Evolutionary conservation across 2,888 invertebrate species (phyloP).

Genomic region (Aleiodes leptofemur): DNA sequence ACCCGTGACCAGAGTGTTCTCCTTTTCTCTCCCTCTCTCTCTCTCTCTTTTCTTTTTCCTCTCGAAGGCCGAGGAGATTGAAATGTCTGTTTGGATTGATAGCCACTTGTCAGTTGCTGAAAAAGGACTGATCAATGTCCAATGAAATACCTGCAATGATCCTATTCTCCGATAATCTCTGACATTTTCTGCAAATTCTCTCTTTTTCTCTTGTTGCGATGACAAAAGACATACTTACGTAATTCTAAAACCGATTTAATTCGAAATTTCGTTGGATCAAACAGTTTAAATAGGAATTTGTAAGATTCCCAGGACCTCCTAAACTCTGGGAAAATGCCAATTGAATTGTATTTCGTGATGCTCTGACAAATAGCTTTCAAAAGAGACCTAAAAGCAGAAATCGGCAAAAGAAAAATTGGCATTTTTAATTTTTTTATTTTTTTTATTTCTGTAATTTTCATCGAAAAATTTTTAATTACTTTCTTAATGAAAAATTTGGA

Average conservation of each 20-base stretch:
- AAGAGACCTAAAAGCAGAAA: too few relatives aligned
- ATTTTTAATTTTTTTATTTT: too few relatives aligned
- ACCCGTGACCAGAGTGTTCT: constrained; percentile 56
- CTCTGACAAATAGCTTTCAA: constrained; percentile 69
- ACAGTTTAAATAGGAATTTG: not conserved
- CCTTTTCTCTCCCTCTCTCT: too few relatives aligned
- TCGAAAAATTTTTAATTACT: too few relatives aligned
- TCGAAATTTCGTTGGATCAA: not conserved
- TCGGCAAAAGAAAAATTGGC: too few relatives aligned
- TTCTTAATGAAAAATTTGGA: too few relatives aligned
- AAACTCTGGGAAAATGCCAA: constrained; percentile 59
- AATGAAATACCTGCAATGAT: constrained; percentile 3
- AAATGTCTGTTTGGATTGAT: constrained; percentile 67
- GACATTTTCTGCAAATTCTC: not conserved
- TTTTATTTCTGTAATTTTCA: too few relatives aligned
- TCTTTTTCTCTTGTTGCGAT: not conserved
- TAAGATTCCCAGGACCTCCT: constrained; percentile 33
- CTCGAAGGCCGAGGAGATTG: constrained; percentile 63
- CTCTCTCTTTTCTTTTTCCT: too few relatives aligned
- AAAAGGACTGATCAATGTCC: constrained; percentile 61
- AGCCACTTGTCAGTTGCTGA: constrained; percentile 59
- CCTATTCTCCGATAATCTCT: constrained; percentile 19
- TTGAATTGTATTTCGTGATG: constrained; percentile 67
- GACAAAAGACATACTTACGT: not conserved
- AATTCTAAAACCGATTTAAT: too few relatives aligned